Evolutionary conservation across 2,113 vertebrate genomes (phyloP), one percentile per base, ranked within the genome.

Genomic region (Sturnus vulgaris): DNA sequence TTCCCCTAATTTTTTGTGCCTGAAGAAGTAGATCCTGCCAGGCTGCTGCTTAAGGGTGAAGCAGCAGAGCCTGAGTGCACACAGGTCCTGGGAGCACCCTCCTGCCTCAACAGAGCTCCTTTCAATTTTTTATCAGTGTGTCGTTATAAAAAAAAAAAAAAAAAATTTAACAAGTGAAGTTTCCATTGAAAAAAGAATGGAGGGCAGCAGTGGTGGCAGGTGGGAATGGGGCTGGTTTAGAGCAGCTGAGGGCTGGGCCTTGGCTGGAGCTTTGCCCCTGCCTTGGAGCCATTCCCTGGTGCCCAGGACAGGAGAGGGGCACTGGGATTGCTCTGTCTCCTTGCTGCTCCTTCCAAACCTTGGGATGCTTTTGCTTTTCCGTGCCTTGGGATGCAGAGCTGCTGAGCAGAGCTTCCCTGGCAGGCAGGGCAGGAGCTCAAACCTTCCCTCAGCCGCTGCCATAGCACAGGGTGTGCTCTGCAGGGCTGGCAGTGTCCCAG

Each of bases 381-480:
- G 0, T 33, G 37, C 47, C 42, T 46, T 42, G 16, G 44, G 44
- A 15, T 19, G 40, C 52, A 30, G 82, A 56, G 70, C 12, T 60
- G 61, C 39, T 31, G 15, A 30, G 75, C 66, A 72, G 46, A 56
- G 10, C 23, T 18, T 40, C 31, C 33, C n/a, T 33, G 46, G 17
- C 9, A 28, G 46, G 31, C 21, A 11, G 7, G 3, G 24, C 12
- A 28, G 14, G 25, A 70, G 18, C 70, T 22, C 13, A 6, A 1
- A 37, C 23, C 76, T 15, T 59, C 17, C 0, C 0, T 0, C 18
- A 70, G 17, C 10, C 46, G n/a, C 27, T 1, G 1, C 16, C 3
- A 1, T 5, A 19, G 59, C 30, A 6, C 0, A 0, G 3, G 31
- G 23, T 46, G 59, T 39, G 49, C 42, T 78, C 85, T 42, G 8